These are phyloP conservation scores for Bucorvus abyssinicus DNA, from an alignment of 2,797 vertebrate species.

Conservation along the genomic window DNA sequence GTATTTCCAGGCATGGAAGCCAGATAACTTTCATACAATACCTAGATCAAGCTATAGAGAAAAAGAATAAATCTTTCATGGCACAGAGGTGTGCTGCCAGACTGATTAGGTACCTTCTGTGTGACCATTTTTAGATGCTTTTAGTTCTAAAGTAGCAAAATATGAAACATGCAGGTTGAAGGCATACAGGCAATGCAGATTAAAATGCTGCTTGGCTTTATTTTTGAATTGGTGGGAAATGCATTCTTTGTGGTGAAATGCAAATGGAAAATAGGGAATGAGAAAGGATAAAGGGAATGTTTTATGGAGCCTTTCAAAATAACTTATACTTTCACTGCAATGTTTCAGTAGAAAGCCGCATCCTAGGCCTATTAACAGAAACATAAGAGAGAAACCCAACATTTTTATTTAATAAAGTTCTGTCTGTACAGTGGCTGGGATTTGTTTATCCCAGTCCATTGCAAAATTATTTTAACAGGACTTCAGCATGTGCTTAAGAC, in stretches of 20 bases:
- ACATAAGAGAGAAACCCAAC: not conserved
- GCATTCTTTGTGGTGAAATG: not conserved
- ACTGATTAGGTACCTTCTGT: not conserved
- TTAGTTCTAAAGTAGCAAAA: not conserved
- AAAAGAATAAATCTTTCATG: not conserved
- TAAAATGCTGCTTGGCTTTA: not conserved
- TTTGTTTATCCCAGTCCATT: not conserved
- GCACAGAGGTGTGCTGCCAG: not conserved
- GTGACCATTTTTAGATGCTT: not conserved
- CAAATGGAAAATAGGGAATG: not conserved
- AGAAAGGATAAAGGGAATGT: not conserved
- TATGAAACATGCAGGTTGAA: rapidly evolving
- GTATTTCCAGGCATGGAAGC: not conserved
- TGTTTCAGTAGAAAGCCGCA: not conserved
- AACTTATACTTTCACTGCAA: not conserved
- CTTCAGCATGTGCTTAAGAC: not conserved
- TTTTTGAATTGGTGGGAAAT: not conserved
- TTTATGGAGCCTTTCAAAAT: not conserved
- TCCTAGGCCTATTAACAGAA: not conserved
- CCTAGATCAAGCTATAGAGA: not conserved
- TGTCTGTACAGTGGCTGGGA: not conserved
- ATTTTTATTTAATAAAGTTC: not conserved
- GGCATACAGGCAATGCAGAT: not conserved
- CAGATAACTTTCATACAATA: not conserved
- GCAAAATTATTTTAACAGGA: not conserved